Conservation (phyloP, 2,888 invertebrate genomes). For the Notodonta ziczac region DNA sequence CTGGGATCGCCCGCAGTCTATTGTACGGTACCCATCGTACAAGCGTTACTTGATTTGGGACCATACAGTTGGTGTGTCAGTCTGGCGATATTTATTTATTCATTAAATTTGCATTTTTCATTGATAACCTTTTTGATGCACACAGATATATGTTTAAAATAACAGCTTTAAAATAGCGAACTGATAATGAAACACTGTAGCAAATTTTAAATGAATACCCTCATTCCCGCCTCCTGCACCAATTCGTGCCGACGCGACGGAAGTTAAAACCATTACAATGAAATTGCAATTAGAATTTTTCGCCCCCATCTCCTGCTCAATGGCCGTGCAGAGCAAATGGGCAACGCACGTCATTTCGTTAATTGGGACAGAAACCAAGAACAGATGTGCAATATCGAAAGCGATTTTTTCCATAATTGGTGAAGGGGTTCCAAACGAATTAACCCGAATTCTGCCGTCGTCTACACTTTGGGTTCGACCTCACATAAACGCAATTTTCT, state of each 20-base stretch:
- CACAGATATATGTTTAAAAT: no score
- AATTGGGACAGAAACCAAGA: conserved; percentile 51
- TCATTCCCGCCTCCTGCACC: background rate
- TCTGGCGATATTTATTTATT: no score
- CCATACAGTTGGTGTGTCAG: no score
- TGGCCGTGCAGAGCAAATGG: conserved; percentile 37
- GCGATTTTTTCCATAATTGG: conserved; percentile 50
- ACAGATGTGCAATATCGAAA: conserved; percentile 50
- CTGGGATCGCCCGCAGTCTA: no score
- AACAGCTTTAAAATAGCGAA: background rate
- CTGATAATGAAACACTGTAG: background rate
- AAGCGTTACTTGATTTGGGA: no score
- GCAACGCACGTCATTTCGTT: conserved; percentile 45
- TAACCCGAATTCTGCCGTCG: conserved; percentile 27
- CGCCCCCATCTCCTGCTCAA: conserved; percentile 14
- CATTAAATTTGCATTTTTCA: no score
- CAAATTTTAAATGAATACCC: background rate
- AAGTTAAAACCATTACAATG: conserved; percentile 1
- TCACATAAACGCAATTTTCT: conserved; percentile 29
- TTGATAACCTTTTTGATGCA: no score
- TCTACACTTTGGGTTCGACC: conserved; percentile 19
- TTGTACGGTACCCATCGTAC: no score
- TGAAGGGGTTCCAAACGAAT: conserved; percentile 30
- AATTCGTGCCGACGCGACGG: background rate
- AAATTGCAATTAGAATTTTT: conserved; percentile 17